Conservation (phyloP, 2,113 vertebrate genomes). For the Brevimyrus niger region DNA sequence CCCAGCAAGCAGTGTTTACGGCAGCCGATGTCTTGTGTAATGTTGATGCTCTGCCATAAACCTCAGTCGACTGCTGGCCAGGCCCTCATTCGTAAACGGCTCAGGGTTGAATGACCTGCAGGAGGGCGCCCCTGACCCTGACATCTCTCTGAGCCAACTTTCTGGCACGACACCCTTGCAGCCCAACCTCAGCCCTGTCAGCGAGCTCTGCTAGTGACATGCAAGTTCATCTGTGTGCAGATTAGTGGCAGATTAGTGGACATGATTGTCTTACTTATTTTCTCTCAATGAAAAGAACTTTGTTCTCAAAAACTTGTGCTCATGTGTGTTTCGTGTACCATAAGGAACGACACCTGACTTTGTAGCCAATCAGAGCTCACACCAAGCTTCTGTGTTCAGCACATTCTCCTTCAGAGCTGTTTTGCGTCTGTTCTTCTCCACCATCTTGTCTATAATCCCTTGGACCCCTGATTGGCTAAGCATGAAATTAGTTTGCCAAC, state of each 20-base stretch:
- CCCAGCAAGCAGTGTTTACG: slow-evolving; percentile 25
- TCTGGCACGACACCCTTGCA: not conserved
- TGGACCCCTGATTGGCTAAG: not conserved
- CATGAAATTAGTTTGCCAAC: not conserved
- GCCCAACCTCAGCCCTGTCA: not conserved
- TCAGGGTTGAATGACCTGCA: not conserved
- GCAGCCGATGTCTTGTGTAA: not conserved
- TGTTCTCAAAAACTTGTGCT: not conserved
- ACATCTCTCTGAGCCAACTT: not conserved
- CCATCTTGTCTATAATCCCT: not conserved
- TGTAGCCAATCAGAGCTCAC: not conserved
- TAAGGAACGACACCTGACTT: not conserved
- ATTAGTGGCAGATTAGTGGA: not conserved
- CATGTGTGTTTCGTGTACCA: not conserved
- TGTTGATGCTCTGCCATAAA: not conserved
- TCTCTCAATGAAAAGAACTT: not conserved
- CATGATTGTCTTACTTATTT: not conserved
- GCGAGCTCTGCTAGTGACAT: not conserved
- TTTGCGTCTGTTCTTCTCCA: not conserved
- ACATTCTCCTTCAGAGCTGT: not conserved
- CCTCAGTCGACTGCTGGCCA: not conserved
- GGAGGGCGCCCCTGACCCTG: not conserved
- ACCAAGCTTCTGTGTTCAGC: not conserved
- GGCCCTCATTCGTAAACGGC: not conserved
- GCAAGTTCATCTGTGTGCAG: not conserved